Conservation (phyloP, 2,888 invertebrate genomes). For the Cephus rjabovi region DNA sequence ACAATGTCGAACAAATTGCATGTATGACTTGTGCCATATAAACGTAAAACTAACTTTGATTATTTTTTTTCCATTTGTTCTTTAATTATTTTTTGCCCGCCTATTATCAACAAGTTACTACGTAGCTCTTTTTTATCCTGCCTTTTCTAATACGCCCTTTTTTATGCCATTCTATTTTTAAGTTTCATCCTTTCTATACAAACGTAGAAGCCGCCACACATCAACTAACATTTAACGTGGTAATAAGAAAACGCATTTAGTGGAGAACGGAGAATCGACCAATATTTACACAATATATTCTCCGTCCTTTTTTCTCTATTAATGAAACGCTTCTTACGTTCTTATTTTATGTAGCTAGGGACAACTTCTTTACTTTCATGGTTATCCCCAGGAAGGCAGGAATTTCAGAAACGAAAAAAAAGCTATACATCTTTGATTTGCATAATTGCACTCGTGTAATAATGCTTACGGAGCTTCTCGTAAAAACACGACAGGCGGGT, state of each 20-base stretch:
- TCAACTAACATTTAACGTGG: slow-evolving; percentile 17
- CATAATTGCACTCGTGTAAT: not conserved
- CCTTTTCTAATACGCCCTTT: slow-evolving; percentile 12
- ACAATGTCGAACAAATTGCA: slow-evolving; percentile 21
- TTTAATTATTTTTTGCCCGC: not conserved
- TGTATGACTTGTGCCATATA: slow-evolving; percentile 40
- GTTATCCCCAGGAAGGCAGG: not conserved
- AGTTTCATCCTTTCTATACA: slow-evolving; percentile 2
- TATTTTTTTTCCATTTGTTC: slow-evolving; percentile 18
- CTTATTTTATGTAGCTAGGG: not conserved
- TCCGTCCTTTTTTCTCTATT: slow-evolving; percentile 21
- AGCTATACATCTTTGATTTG: not conserved
- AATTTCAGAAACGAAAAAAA: not conserved
- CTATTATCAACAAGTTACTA: not conserved
- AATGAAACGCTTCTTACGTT: not conserved
- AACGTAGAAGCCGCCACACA: slow-evolving; percentile 18
- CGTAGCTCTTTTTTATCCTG: slow-evolving; percentile 15
- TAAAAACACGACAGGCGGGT: not conserved
- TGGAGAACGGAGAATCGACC: slow-evolving; percentile 46
- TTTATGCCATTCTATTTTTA: slow-evolving; percentile 14
- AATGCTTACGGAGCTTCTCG: not conserved
- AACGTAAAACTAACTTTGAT: slow-evolving; percentile 49
- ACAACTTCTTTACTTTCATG: not conserved
- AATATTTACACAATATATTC: slow-evolving; percentile 55
- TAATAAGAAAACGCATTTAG: slow-evolving; percentile 23